A percentile compares a stretch with the other conserved stretches of the same genome.
These are phyloP conservation scores for Sebastes trivittatus DNA, from an alignment of 2,797 vertebrate genomes.

Conservation along the genomic window DNA sequence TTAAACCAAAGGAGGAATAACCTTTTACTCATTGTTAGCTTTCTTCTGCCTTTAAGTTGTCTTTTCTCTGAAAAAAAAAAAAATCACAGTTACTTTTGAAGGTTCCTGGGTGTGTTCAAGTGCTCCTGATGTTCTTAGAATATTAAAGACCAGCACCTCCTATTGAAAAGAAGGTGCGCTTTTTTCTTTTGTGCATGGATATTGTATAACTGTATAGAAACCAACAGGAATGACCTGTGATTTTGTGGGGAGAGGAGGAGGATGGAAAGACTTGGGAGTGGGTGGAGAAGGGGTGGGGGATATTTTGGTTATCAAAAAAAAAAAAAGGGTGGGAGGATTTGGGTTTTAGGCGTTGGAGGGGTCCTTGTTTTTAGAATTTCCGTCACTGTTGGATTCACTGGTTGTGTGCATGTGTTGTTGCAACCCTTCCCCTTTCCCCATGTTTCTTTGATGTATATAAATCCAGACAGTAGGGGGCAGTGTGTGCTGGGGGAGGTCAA, in stretches of 20 bases:
- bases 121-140: conserved; percentile 95
- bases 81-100: conserved; percentile 78
- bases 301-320: conserved; percentile 73
- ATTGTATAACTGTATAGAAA: conserved; percentile 94
- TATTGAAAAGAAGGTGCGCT: conserved; percentile 77
- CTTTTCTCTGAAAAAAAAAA: conserved; percentile 77
- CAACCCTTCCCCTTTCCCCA: conserved; percentile 61
- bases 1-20: conserved; percentile 76
- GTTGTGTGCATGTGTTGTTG: conserved; percentile 79
- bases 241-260: conserved; percentile 75
- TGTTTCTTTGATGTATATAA: conserved; percentile 85
- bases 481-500: conserved; percentile 80
- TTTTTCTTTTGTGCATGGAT: conserved; percentile 93
- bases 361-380: conserved; percentile 84
- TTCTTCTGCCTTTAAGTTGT: conserved; percentile 80
- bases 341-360: conserved; percentile 77
- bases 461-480: conserved; percentile 82
- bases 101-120: conserved; percentile 91
- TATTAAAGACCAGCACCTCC: conserved; percentile 85
- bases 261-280: conserved; percentile 69
- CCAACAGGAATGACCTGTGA: conserved; percentile 89
- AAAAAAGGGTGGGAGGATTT: conserved; percentile 64
- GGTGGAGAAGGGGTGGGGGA: conserved; percentile 72
- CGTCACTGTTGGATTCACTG: conserved; percentile 81
- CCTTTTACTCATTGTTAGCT: conserved; percentile 73